Conservation (phyloP, 2,113 vertebrate species). For the Desmodus rotundus region DNA sequence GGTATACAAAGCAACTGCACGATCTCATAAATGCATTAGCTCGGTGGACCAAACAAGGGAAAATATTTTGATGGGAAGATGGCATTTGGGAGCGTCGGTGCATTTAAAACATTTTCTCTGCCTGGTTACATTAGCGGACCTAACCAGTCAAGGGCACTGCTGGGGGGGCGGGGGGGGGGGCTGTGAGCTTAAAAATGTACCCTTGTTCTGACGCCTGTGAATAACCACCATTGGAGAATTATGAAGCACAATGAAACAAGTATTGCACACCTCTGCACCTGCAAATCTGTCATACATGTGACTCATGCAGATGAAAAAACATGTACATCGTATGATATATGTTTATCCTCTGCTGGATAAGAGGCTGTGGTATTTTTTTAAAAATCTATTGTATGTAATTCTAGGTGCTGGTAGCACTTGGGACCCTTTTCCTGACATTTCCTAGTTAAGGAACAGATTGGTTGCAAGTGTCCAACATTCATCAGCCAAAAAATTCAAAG, state of each 20-base stretch:
- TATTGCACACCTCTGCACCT: constrained; percentile 44
- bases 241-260: constrained; percentile 34
- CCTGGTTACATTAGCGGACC: constrained; percentile 60
- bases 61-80: constrained; percentile 73
- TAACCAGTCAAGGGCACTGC: constrained; percentile 64
- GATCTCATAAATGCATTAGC: constrained; percentile 69
- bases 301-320: constrained; percentile 30
- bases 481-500: constrained; percentile 22
- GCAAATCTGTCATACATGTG: constrained; percentile 63
- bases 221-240: constrained; percentile 69
- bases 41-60: constrained; percentile 42
- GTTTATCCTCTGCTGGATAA: constrained; percentile 70
- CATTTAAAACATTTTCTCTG: constrained; percentile 58
- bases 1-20: background rate
- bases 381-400: constrained; percentile 60
- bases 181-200: constrained; percentile 57
- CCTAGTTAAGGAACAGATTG: constrained; percentile 32
- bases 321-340: constrained; percentile 61
- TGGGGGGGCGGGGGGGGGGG: constrained; percentile 8
- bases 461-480: background rate
- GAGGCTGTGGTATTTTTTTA: constrained; percentile 45
- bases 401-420: constrained; percentile 53
- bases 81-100: constrained; percentile 42
- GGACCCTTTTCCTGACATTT: constrained; percentile 54
- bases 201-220: constrained; percentile 67